Conservation (phyloP, 2,888 invertebrate species). For the Drosophila anomalata region DNA sequence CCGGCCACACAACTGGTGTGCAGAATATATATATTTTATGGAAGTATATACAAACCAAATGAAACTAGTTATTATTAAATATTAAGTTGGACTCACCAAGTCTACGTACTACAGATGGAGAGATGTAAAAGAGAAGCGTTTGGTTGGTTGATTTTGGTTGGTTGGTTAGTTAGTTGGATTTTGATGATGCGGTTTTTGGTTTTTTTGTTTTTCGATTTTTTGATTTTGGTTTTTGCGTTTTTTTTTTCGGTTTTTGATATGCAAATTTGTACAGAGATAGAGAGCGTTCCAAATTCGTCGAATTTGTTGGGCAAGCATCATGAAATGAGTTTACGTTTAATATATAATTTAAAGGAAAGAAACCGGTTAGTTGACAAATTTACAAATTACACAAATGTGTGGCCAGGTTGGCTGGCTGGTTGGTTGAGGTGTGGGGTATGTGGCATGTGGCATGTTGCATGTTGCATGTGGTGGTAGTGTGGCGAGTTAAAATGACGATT, state of each 20-base stretch:
- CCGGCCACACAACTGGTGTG: slow-evolving; percentile 10
- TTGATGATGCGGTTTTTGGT: slow-evolving; percentile 59
- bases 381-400: slow-evolving; percentile 30
- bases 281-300: slow-evolving; percentile 72
- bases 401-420: background rate
- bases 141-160: slow-evolving; percentile 43
- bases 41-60: slow-evolving; percentile 20
- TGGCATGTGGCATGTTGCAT: background rate
- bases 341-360: slow-evolving; percentile 47
- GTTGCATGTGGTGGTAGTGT: slow-evolving; percentile 12
- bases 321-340: slow-evolving; percentile 69
- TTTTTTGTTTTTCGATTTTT: slow-evolving; percentile 29
- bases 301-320: slow-evolving; percentile 76
- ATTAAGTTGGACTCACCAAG: slow-evolving; percentile 67
- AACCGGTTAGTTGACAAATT: slow-evolving; percentile 46
- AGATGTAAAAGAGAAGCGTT: slow-evolving; percentile 69
- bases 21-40: background rate
- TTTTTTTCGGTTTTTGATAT: slow-evolving; percentile 47
- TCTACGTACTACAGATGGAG: slow-evolving; percentile 77
- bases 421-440: background rate
- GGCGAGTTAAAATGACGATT: slow-evolving; percentile 36
- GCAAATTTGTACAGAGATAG: slow-evolving; percentile 70
- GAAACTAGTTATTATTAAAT: slow-evolving; percentile 29
- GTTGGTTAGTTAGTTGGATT: slow-evolving; percentile 44
- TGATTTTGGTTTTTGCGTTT: slow-evolving; percentile 34